These are phyloP conservation scores for Parnassius apollo DNA, from an alignment of 2,888 invertebrate species.

Conservation along the genomic window DNA sequence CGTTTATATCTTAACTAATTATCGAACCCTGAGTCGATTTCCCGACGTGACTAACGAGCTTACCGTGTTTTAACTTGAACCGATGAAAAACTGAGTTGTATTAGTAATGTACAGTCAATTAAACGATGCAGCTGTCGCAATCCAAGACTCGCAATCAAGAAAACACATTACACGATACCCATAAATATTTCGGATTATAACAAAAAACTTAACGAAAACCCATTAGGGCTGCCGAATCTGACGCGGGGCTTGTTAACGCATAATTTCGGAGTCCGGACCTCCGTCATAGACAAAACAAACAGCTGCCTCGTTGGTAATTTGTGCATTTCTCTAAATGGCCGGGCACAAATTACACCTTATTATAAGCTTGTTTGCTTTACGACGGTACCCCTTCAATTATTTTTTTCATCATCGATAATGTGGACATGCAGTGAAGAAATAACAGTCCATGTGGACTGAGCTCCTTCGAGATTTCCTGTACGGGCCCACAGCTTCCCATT, in stretches of 20 bases:
- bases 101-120: constrained; percentile 46
- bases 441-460: constrained; percentile 68
- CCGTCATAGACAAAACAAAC: constrained; percentile 81
- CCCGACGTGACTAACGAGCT: constrained; percentile 17
- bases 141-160: constrained; percentile 62
- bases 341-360: constrained; percentile 81
- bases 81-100: constrained; percentile 17
- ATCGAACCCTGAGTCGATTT: background rate
- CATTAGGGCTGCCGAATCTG: constrained; percentile 81
- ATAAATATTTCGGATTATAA: constrained; percentile 73
- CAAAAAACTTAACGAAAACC: constrained; percentile 79
- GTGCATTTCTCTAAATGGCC: constrained; percentile 81
- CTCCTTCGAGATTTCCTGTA: constrained; percentile 66
- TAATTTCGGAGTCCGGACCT: constrained; percentile 76
- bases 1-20: constrained; percentile 13
- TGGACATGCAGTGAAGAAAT: constrained; percentile 75
- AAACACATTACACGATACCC: constrained; percentile 61
- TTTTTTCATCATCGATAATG: constrained; percentile 77
- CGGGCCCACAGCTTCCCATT: constrained; percentile 42
- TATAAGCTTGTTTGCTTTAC: constrained; percentile 82
- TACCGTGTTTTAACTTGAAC: constrained; percentile 7
- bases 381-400: constrained; percentile 79
- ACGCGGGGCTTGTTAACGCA: constrained; percentile 80
- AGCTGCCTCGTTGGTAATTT: constrained; percentile 76
- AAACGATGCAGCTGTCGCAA: constrained; percentile 69